Conservation (phyloP, 2,797 vertebrate species). For the Danio tinwini region DNA sequence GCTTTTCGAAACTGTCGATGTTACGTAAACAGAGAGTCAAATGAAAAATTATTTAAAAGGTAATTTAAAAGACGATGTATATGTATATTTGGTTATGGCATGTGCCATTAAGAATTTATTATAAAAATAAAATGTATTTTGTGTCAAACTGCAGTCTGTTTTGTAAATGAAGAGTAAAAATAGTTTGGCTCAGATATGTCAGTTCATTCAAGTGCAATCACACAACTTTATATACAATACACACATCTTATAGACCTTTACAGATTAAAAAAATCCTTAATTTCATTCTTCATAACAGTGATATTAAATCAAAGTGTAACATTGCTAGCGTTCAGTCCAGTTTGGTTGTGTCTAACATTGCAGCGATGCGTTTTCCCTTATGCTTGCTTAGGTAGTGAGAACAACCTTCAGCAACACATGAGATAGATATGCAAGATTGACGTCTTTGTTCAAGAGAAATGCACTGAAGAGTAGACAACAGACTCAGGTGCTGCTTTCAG, state of each 20-base stretch:
- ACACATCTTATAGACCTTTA: not conserved
- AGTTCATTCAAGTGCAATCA: not conserved
- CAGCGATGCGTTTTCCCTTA: not conserved
- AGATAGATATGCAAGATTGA: not conserved
- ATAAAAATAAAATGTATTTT: conserved; percentile 95
- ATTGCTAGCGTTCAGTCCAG: not conserved
- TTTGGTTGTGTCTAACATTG: conserved; percentile 10
- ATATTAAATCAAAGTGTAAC: not conserved
- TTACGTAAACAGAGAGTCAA: conserved; percentile 82
- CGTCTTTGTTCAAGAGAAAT: conserved; percentile 54
- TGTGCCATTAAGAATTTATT: conserved; percentile 84
- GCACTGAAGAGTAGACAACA: conserved; percentile 69
- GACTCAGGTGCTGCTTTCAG: conserved; percentile 16
- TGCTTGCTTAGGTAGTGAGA: not conserved
- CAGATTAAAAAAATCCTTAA: not conserved
- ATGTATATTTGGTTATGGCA: conserved; percentile 99
- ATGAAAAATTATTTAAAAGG: conserved; percentile 79
- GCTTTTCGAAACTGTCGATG: conserved; percentile 84
- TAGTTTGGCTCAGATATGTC: not conserved
- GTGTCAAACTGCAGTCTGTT: conserved; percentile 77
- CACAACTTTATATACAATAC: not conserved
- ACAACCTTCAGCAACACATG: not conserved
- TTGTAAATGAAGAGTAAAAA: conserved; percentile 4
- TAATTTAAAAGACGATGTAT: conserved; percentile 75
- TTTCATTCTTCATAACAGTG: not conserved